Base-by-base conservation (phyloP, 2,113 vertebrate genomes). In the Orycteropus afer region DNA sequence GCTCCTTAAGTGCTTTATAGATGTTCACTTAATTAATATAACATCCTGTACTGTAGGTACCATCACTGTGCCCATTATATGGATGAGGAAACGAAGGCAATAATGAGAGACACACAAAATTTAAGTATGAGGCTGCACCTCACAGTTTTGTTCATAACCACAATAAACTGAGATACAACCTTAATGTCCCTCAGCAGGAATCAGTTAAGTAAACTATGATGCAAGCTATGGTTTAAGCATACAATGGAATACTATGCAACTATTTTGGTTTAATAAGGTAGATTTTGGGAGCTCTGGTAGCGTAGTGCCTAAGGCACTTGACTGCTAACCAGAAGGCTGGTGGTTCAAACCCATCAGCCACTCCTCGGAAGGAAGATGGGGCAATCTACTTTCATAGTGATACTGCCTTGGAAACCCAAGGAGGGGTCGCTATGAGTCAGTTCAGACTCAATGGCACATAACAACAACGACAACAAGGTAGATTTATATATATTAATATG, bases 1-100 rank as follows among this genome's bases (percentile, higher is more conserved):
- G n/a, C n/a, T n/a, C n/a, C n/a, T n/a, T n/a, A 18, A 34, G n/a
- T 7, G 5, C 32, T 53, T 51, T 23, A 2, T 2, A 6, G 0
- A 13, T 0, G 0, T 11, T 59, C 15, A 27, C 34, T 63, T 65
- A 20, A 29, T 18, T 12, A 55, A 42, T 2, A 59, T 57, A 49
- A 4, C 10, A 42, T 32, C 61, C 61, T 12, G 13, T 0, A 47
- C 6, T 5, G 12, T 3, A 45, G 23, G 6, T 25, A 55, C 34
- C 42, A 7, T 17, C 22, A 0, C 2, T 32, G 14, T 15, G 42
- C n/a, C 76, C 93, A 63, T 32, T 6, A 57, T 25, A 51, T 37
- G 27, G 40, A 22, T 40, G 15, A 55, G 22, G 12, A 84, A 65
- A 67, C 32, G 11, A 40, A 86, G 32, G 12, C 20, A 27, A 49